Evolutionary conservation across 1,140 invertebrate genomes (phyloP).

Genomic region (Hirudo medicinalis): DNA sequence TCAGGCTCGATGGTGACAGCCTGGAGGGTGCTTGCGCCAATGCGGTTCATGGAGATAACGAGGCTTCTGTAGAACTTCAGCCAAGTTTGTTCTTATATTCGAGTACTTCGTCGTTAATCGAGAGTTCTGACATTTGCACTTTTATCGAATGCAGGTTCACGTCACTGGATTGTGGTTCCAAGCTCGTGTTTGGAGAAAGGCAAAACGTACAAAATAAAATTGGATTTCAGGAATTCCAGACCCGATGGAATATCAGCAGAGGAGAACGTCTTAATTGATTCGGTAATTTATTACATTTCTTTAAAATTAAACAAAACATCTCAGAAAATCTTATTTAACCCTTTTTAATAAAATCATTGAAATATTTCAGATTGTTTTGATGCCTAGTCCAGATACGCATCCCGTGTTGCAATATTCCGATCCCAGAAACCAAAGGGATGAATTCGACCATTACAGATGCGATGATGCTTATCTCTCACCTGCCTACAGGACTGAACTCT

Average conservation of each 20-base stretch:
- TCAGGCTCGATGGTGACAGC: slow-evolving; percentile 61
- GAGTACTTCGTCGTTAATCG: background rate
- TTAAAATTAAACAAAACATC: background rate
- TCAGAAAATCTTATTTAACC: background rate
- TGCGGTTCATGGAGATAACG: slow-evolving; percentile 34
- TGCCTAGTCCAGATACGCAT: background rate
- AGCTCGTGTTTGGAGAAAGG: slow-evolving; percentile 75
- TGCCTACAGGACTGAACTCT: slow-evolving; percentile 31
- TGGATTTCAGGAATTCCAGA: slow-evolving; percentile 56
- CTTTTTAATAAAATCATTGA: background rate
- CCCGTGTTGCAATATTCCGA: slow-evolving; percentile 8
- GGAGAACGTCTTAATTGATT: slow-evolving; percentile 84
- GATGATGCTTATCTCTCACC: slow-evolving; percentile 29
- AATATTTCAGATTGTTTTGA: slow-evolving; percentile 12
- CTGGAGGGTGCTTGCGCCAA: slow-evolving; percentile 70
- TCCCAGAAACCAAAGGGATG: slow-evolving; percentile 35
- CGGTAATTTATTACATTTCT: slow-evolving; percentile 46
- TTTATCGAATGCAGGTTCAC: slow-evolving; percentile 43
- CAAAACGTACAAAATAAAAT: slow-evolving; percentile 67
- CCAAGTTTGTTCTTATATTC: background rate
- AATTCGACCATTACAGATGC: slow-evolving; percentile 71
- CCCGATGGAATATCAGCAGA: slow-evolving; percentile 54
- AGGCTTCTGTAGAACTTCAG: background rate
- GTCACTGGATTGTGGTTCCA: slow-evolving; percentile 58
- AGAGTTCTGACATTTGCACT: background rate